Evolutionary conservation across 2,113 vertebrate genomes (phyloP), one percentile per base, ranked within the genome.

Genomic region (Grammatotria lemairii): DNA sequence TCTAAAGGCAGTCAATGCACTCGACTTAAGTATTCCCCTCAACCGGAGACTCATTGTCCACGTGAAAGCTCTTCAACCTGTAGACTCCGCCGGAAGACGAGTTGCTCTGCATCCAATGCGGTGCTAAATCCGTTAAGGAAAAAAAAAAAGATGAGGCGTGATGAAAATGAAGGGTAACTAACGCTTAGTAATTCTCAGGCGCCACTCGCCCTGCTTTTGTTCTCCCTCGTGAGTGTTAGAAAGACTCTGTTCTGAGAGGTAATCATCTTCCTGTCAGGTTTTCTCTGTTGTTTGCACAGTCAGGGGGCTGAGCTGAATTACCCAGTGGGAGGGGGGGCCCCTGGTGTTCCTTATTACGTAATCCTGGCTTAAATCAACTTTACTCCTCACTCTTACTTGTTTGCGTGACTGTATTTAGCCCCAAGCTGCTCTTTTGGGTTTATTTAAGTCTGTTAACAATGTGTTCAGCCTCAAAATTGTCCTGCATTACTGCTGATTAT

Each of bases 1-100:
- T 89, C 93, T 86, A 92, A 92, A 91, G 89, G 45, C 88, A 86
- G 93, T 95, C 94, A 26, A 90, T 95, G 90, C 91, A 89, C 88
- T 94, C 85, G 93, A 94, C 91, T 88, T 89, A 88, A 94, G 89
- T 93, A 93, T 82, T 92, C 60, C 58, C 8, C 2, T 23, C 16
- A 3, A 42, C 63, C 79, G 70, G 58, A 85, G 83, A 87, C 75
- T 79, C 70, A 82, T 65, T 54, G 85, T 91, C 89, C 82, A 86
- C 60, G 91, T 82, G 49, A 90, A 87, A 60, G 89, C 91, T 92
- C 88, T 87, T 83, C 84, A 85, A 47, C 49, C 33, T 14, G 38
- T 63, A 45, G 82, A 89, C 53, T 81, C 80, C 35, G 47, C 33
- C 9, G 80, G 85, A 51, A 80, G 83, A 83, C 8, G 16, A 83